Base-by-base conservation (phyloP, 2,888 invertebrate genomes). In the Cataglyphis livida region DNA sequence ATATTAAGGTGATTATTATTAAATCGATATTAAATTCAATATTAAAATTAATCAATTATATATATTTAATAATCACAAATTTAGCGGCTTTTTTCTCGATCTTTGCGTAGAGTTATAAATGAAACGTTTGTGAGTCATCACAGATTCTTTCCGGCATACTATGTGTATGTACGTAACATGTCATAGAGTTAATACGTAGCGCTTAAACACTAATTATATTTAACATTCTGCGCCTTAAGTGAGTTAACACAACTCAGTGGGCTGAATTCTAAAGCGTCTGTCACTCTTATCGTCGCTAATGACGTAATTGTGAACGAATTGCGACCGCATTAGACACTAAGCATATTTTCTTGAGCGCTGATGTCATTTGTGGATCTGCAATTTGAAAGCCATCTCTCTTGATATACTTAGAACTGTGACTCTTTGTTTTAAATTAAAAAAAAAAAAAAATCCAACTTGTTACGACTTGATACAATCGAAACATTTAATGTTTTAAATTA, bases 291-390 rank as follows among this genome's bases (percentile, higher is more conserved):
- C 68, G 28, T 15, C n/a, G 25, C 71, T 84, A 86, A 87, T 88
- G 89, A 89, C 83, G 88, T 85, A 89, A 89, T 87, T 78, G 83
- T 62, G 48, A 82, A 74, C 74, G 85, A 85, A 83, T 89, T 82
- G 68, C 71, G 85, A 73, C 59, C 78, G 71, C 57, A 75, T 59
- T 74, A 51, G 83, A 81, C 79, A 64, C 75, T 84, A 83, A 73
- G 82, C 61, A 62, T 88, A 83, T 86, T 68, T 89, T 89, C 85
- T 88, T 84, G 57, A 81, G 21, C 75, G 87, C 84, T 89, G 89
- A 89, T 89, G 86, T 89, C 89, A 89, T 65, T 82, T 74, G 73
- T 84, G 70, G 83, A 75, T 73, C 41, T 68, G 82, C 75, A 73
- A 68, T 51, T 57, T 64, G 84, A 82, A 81, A 85, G 84, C 70